Evolutionary conservation across 1,140 invertebrate species (phyloP).

Genomic region (Helicoverpa armigera): DNA sequence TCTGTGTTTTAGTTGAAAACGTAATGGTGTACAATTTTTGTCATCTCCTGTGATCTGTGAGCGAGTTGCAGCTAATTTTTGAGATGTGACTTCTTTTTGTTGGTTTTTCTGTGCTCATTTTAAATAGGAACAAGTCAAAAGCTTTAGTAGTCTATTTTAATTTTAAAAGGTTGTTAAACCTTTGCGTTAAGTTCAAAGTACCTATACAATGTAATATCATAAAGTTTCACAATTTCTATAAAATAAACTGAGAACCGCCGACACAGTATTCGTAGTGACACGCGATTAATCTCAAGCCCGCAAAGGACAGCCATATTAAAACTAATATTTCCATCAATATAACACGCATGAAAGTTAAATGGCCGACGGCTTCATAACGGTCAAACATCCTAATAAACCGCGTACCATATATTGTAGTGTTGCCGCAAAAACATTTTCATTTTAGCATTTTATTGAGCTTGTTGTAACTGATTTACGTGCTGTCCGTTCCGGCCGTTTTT

Average conservation of each 20-base stretch:
- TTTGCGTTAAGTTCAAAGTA: too few relatives aligned
- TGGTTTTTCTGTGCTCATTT: neutral
- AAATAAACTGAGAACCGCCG: neutral
- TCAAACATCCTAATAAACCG: conserved; percentile 45
- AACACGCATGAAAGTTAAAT: conserved; percentile 38
- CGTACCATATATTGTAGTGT: conserved; percentile 43
- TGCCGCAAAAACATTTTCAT: conserved; percentile 58
- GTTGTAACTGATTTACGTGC: conserved; percentile 66
- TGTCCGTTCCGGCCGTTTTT: conserved; percentile 67
- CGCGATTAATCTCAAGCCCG: conserved; percentile 3
- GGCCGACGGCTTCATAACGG: conserved; percentile 40
- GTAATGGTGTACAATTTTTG: conserved; percentile 19
- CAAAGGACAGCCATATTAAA: neutral
- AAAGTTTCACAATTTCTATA: neutral
- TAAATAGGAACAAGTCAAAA: neutral
- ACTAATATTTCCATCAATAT: conserved; percentile 41
- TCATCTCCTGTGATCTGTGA: conserved; percentile 6
- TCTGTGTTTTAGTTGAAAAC: conserved; percentile 13
- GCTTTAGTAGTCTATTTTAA: neutral
- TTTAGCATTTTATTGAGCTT: conserved; percentile 61
- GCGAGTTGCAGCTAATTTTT: neutral
- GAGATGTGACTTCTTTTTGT: neutral
- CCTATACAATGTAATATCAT: too few relatives aligned
- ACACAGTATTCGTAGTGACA: neutral
- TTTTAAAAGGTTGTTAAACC: too few relatives aligned